Evolutionary conservation across 2,888 invertebrate genomes (phyloP).

Genomic region (Morinoia aosen): DNA sequence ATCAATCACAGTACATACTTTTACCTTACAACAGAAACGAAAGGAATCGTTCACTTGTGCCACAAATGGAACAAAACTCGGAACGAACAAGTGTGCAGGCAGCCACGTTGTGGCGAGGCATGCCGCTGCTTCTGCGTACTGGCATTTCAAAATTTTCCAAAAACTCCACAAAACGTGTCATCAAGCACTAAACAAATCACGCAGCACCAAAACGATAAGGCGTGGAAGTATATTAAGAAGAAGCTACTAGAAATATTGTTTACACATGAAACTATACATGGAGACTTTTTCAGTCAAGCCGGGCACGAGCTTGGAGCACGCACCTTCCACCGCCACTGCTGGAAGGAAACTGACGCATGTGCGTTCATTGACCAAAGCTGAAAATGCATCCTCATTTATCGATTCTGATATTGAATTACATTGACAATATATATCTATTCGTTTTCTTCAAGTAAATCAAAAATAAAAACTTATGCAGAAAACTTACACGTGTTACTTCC

Average conservation of each 20-base stretch:
- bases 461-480: not conserved
- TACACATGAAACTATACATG: not conserved
- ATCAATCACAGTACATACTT: too few relatives aligned
- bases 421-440: not conserved
- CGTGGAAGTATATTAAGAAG: not conserved
- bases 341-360: conserved; percentile 11
- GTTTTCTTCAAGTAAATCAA: not conserved
- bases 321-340: not conserved
- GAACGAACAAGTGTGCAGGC: not conserved
- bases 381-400: not conserved
- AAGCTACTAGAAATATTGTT: not conserved
- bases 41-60: too few relatives aligned
- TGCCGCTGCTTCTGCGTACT: not conserved
- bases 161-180: not conserved
- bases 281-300: not conserved
- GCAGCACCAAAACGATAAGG: not conserved
- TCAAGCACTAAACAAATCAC: not conserved
- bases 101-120: not conserved
- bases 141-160: not conserved
- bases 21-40: too few relatives aligned
- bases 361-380: not conserved
- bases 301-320: not conserved
- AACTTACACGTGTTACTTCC: not conserved
- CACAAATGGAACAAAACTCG: not conserved
- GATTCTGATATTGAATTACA: not conserved